Conservation (phyloP, 2,797 vertebrate genomes). For the Thalassophryne amazonica region DNA sequence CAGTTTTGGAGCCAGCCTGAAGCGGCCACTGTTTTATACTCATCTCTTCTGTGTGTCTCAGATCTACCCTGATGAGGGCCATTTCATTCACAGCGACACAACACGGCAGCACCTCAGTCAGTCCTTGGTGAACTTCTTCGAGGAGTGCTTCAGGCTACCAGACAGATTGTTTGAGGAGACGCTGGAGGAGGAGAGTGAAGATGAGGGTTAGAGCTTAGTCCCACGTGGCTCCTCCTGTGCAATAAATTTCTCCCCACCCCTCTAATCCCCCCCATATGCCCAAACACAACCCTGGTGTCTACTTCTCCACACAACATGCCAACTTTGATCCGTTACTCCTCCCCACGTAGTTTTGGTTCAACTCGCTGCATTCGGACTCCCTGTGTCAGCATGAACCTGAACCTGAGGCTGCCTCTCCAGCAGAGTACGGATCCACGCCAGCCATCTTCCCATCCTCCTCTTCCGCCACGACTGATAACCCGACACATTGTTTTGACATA, state of each 20-base stretch:
- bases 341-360: slow-evolving; percentile 21
- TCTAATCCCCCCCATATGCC: slow-evolving; percentile 10
- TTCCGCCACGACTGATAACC: slow-evolving; percentile 18
- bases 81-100: slow-evolving; percentile 83
- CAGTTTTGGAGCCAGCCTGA: too few species aligned
- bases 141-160: slow-evolving; percentile 90
- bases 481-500: slow-evolving; percentile 31
- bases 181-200: slow-evolving; percentile 87
- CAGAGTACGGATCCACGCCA: slow-evolving; percentile 21
- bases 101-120: slow-evolving; percentile 89
- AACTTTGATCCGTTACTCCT: slow-evolving; percentile 41
- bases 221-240: background rate
- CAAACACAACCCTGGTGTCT: slow-evolving; percentile 59
- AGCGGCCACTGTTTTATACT: too few species aligned
- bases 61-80: slow-evolving; percentile 97
- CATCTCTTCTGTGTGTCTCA: slow-evolving; percentile 46
- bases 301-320: slow-evolving; percentile 54
- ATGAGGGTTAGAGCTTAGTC: slow-evolving; percentile 82
- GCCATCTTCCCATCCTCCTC: background rate
- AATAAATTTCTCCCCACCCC: slow-evolving; percentile 29
- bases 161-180: slow-evolving; percentile 81
- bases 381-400: slow-evolving; percentile 24
- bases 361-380: slow-evolving; percentile 21
- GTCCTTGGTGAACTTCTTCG: slow-evolving; percentile 92
- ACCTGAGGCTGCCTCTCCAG: slow-evolving; percentile 45